phyloP scores from a whole-genome alignment of 2,797 vertebrate genomes.

The Stomatorhinus walkeri region DNA sequence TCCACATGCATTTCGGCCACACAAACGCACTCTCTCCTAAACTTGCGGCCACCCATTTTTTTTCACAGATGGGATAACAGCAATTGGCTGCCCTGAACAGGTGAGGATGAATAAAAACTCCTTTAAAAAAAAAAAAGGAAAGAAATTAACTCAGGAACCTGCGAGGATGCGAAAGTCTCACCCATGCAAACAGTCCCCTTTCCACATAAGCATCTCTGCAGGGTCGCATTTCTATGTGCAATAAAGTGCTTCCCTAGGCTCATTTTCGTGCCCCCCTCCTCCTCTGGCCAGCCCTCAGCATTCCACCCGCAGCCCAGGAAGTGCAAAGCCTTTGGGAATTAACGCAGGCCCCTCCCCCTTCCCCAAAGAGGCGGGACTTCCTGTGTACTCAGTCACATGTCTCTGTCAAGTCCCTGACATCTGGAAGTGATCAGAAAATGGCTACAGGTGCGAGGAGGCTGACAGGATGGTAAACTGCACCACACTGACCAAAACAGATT shows the following conservation, averaged over 20 bases:
- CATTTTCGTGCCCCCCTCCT: background rate
- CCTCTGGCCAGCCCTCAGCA: background rate
- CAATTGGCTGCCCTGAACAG: background rate
- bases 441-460: background rate
- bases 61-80: background rate
- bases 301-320: conserved; percentile 28
- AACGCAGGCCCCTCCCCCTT: conserved; percentile 12
- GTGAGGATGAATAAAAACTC: background rate
- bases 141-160: background rate
- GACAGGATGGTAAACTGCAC: conserved; percentile 20
- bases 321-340: conserved; percentile 40
- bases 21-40: background rate
- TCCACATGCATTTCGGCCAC: background rate
- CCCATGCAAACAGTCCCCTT: background rate
- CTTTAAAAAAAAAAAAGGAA: background rate
- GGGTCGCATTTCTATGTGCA: conserved; percentile 1
- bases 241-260: conserved; percentile 23
- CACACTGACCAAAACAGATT: background rate
- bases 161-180: background rate
- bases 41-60: background rate
- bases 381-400: conserved; percentile 4
- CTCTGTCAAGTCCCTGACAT: background rate
- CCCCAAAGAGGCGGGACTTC: background rate
- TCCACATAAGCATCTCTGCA: background rate
- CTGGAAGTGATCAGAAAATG: background rate